Conservation (phyloP, 2,113 vertebrate species). For the Excalfactoria chinensis region DNA sequence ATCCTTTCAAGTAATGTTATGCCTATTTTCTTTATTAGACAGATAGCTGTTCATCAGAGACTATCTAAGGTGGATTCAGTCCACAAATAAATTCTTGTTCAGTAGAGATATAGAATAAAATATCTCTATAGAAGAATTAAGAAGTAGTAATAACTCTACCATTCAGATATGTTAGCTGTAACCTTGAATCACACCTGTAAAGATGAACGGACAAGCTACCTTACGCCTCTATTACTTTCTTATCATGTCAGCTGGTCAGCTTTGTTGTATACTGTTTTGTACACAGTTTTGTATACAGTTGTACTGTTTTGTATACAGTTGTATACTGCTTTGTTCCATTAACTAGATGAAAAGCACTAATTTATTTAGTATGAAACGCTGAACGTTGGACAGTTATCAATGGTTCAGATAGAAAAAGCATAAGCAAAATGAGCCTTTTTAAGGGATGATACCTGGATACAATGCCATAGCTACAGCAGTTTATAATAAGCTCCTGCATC, state of each 20-base stretch:
- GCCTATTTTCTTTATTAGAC: background rate
- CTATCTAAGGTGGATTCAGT: background rate
- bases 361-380: background rate
- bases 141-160: background rate
- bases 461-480: background rate
- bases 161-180: background rate
- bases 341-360: background rate
- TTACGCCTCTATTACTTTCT: background rate
- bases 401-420: background rate
- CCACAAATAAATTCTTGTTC: background rate
- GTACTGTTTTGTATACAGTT: no score
- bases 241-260: background rate
- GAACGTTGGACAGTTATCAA: background rate
- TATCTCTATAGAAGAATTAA: background rate
- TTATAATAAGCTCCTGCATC: background rate
- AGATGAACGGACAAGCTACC: background rate
- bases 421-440: background rate
- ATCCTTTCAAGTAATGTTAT: background rate
- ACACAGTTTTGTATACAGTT: no score
- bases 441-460: background rate
- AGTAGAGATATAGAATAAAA: background rate
- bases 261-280: no score
- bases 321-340: slow-evolving; percentile 11
- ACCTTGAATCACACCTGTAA: background rate
- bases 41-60: background rate